Base-by-base conservation (phyloP, 2,113 vertebrate genomes). In the Peucedramus taeniatus region DNA sequence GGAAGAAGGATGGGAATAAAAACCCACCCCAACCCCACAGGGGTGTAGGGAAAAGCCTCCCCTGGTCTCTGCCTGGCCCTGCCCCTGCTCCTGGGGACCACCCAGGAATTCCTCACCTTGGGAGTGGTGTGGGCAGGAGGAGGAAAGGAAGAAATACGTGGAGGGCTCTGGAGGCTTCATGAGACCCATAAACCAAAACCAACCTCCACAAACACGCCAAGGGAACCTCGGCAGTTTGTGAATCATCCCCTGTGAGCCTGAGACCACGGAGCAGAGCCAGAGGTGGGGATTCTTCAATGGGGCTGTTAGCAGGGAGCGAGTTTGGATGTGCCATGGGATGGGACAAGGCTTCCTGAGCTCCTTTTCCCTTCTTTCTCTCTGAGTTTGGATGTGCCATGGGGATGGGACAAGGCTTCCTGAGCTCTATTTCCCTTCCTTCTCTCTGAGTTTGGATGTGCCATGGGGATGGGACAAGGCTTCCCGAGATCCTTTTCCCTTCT, bases 21-120 rank as follows among this genome's bases (percentile, higher is more conserved):
- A 23, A 10, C 16, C 30, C 30, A 56, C 13, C 65, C 51, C 13
- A 16, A 13, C 4, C 10, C 47, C 3, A 0, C 0, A 18, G 18
- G n/a, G 28, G 50, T 0, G 1, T n/a, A 23, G 39, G 61, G 65
- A 49, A 60, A 71, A 91, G 3, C 27, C 9, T 65, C 30, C 18
- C 44, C 35, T 1, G 9, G 7, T 15, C 49, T 6, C 33, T 11
- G 39, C 54, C 42, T 3, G 13, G 60, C 44, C 66, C 65, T 31
- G 71, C 23, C 31, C 6, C 1, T 0, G 2, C 80, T 6, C 40
- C 23, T 47, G 2, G 9, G 70, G 44, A 20, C 50, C 2, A 0
- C 49, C 57, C 37, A 21, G 68, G 65, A 78, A 50, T 82, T 70
- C 54, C 78, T 75, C 31, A 0, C 1, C 3, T 10, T 7, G 7